phyloP scores from a whole-genome alignment of 1,140 invertebrate genomes.

The Aphelenchoides fujianensis region DNA sequence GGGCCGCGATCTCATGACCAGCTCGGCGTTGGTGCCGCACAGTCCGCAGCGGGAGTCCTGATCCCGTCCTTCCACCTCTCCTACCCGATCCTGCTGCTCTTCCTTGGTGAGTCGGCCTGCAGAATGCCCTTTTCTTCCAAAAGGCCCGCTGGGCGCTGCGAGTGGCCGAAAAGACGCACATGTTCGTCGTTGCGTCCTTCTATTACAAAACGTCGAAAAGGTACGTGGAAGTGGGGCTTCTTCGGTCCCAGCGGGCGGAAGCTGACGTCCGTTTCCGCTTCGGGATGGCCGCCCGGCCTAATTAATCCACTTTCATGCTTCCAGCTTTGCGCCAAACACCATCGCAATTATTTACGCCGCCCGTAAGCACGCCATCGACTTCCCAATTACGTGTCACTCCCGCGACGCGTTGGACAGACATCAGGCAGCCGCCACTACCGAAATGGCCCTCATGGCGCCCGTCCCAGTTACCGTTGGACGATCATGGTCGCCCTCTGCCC shows the following conservation, averaged over 20 bases:
- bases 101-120: slow-evolving; percentile 21
- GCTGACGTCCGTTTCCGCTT: too few species aligned
- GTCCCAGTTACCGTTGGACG: slow-evolving; percentile 35
- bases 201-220: slow-evolving; percentile 37
- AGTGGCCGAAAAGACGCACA: slow-evolving; percentile 33
- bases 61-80: neutral
- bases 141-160: slow-evolving; percentile 29
- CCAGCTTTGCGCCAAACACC: slow-evolving; percentile 31
- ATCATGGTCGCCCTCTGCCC: slow-evolving; percentile 33
- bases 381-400: slow-evolving; percentile 33
- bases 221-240: slow-evolving; percentile 12
- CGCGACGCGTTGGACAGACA: slow-evolving; percentile 20
- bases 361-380: slow-evolving; percentile 23
- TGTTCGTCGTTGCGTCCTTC: slow-evolving; percentile 34
- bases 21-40: neutral
- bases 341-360: slow-evolving; percentile 30
- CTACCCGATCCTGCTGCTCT: slow-evolving; percentile 12
- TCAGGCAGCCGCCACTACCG: slow-evolving; percentile 13
- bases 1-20: neutral
- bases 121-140: slow-evolving; percentile 28
- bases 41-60: neutral
- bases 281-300: too few species aligned
- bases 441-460: slow-evolving; percentile 28
- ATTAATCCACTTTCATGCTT: neutral
- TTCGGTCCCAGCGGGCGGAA: slow-evolving; percentile 10